Conservation (phyloP, 2,888 invertebrate genomes). For the Melikaiella ostensackeni region DNA sequence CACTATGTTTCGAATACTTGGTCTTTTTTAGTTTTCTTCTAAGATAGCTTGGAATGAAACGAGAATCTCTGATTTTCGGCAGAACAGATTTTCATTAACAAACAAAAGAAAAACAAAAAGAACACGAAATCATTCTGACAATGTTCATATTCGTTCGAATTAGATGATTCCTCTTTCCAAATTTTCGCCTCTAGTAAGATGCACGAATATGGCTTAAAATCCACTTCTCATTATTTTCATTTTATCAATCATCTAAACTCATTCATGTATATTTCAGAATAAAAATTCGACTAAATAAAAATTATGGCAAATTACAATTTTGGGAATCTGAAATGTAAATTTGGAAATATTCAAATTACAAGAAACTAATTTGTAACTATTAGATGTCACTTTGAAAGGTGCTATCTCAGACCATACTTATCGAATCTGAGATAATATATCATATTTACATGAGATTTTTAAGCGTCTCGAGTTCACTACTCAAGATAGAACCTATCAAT, state of each 20-base stretch:
- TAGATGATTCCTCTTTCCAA: constrained; percentile 30
- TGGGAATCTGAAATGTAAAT: no score
- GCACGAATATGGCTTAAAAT: not conserved
- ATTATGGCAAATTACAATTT: no score
- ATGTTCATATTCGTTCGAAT: constrained; percentile 17
- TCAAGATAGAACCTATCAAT: no score
- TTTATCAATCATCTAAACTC: not conserved
- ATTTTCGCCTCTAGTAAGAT: constrained; percentile 3
- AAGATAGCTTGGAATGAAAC: constrained; percentile 45
- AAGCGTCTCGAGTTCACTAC: no score
- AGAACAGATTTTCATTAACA: constrained; percentile 21
- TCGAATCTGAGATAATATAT: no score
- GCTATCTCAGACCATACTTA: no score
- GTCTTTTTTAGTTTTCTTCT: not conserved
- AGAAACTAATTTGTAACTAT: no score
- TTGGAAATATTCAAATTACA: no score
- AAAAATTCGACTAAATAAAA: no score
- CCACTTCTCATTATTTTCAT: not conserved
- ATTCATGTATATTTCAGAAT: no score
- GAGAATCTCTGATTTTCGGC: constrained; percentile 46
- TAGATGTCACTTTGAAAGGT: no score
- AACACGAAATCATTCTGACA: constrained; percentile 25
- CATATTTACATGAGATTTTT: no score
- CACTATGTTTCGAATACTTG: constrained; percentile 3
- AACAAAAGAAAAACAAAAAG: constrained; percentile 37